These are phyloP conservation scores for Acromyrmex heyeri DNA, from an alignment of 1,140 invertebrate species.

Conservation along the genomic window DNA sequence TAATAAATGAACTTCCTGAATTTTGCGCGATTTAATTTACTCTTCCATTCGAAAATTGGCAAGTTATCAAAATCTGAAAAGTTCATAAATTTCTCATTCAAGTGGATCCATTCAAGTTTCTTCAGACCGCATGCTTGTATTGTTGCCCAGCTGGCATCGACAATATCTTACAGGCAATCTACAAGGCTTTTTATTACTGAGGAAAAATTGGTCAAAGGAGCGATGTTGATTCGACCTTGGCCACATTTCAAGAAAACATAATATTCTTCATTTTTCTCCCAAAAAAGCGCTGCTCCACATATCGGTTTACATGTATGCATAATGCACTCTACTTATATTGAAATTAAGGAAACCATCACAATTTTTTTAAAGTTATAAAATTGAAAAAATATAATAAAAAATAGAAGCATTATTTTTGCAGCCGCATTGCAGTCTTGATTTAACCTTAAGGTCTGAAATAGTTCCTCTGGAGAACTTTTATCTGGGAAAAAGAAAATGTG, in stretches of 20 bases:
- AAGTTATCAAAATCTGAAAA: constrained; percentile 36
- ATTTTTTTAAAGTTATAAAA: constrained; percentile 13
- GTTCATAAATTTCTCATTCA: constrained; percentile 54
- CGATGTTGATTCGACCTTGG: constrained; percentile 47
- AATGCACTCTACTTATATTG: background rate
- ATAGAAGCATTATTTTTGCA: constrained; percentile 29
- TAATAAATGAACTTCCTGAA: background rate
- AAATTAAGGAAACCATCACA: constrained; percentile 3
- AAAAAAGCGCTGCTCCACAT: constrained; percentile 10
- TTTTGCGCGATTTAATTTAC: constrained; percentile 28
- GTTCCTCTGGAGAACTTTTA: constrained; percentile 17
- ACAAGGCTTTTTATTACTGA: constrained; percentile 37
- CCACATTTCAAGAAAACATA: constrained; percentile 36
- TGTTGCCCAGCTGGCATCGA: constrained; percentile 17
- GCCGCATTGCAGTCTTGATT: constrained; percentile 6
- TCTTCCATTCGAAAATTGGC: constrained; percentile 22
- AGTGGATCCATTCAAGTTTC: constrained; percentile 42
- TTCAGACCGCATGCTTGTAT: constrained; percentile 1
- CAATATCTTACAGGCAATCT: constrained; percentile 23
- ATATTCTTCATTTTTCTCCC: constrained; percentile 32
- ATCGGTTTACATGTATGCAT: constrained; percentile 1
- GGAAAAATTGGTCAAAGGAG: constrained; percentile 11
- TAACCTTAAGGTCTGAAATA: background rate
- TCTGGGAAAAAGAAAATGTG: background rate
- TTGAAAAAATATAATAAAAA: background rate